These are phyloP conservation scores for Caenorhabditis brenneri DNA, from an alignment of 1,140 invertebrate species.

Conservation along the genomic window DNA sequence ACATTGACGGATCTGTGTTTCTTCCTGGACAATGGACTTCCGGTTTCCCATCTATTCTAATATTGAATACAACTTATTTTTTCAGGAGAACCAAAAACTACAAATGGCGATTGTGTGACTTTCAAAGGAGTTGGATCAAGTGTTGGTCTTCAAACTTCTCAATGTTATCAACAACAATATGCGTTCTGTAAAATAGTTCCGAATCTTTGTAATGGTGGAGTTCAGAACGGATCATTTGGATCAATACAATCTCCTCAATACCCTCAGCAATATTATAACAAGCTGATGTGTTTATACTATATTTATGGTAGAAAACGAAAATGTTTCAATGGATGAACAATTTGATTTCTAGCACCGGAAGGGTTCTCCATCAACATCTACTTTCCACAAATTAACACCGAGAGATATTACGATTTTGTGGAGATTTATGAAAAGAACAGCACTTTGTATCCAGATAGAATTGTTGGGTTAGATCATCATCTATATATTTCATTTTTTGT, in stretches of 20 bases:
- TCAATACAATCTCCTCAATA: not conserved
- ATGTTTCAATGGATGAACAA: too few species aligned
- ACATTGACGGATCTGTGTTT: not conserved
- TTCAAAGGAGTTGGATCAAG: not conserved
- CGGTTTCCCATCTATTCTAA: not conserved
- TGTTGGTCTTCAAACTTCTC: not conserved
- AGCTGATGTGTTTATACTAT: not conserved
- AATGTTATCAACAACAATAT: not conserved
- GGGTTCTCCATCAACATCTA: not conserved
- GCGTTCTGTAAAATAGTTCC: not conserved
- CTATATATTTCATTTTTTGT: too few species aligned
- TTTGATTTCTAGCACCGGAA: not conserved
- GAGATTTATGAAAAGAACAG: constrained; percentile 5
- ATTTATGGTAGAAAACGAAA: too few species aligned
- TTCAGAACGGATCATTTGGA: not conserved
- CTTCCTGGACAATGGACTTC: not conserved
- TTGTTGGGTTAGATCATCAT: not conserved
- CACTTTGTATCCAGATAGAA: not conserved
- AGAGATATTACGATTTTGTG: not conserved
- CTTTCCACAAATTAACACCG: not conserved
- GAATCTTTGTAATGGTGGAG: not conserved
- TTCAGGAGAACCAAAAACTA: not conserved
- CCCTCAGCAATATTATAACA: not conserved
- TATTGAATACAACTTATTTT: too few species aligned
- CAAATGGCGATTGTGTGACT: not conserved